Percentiles rank a stretch among this genome's conserved stretches.
Evolutionary conservation across 2,797 vertebrate genomes (phyloP).

Genomic region (Gymnothorax reevesii): DNA sequence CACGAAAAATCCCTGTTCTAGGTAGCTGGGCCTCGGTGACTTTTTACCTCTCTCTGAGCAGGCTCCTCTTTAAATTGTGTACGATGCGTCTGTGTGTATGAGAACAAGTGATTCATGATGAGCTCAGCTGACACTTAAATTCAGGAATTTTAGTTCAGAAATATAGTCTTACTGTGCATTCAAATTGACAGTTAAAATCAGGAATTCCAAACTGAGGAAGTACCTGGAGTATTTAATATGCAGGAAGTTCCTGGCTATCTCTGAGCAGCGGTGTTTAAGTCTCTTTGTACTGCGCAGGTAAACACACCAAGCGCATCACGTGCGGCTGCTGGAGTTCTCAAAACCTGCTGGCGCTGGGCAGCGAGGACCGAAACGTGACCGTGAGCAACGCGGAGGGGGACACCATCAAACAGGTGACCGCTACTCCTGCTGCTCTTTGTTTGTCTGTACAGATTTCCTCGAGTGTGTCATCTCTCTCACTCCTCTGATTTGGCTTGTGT

Average conservation of each 20-base stretch:
- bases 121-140: not conserved
- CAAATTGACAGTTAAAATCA: not conserved
- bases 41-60: not conserved
- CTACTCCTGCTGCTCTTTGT: not conserved
- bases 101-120: not conserved
- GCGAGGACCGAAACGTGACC: constrained; percentile 89
- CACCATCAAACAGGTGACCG: constrained; percentile 87
- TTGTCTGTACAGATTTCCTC: not conserved
- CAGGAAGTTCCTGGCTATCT: not conserved
- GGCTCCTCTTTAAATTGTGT: not conserved
- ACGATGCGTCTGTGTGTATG: not conserved
- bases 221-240: too few relatives aligned
- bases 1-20: constrained; percentile 91
- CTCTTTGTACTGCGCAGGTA: constrained; percentile 70
- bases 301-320: constrained; percentile 92
- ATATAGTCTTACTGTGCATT: not conserved
- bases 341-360: constrained; percentile 90
- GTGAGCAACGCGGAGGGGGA: constrained; percentile 96
- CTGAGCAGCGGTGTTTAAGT: not conserved
- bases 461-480: not conserved
- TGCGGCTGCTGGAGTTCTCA: constrained; percentile 94
- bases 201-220: not conserved
- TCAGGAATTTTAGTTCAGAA: not conserved
- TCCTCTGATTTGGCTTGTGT: not conserved
- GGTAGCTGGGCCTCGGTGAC: constrained; percentile 66